Evolutionary conservation across 2,888 invertebrate species (phyloP), one percentile per base, ranked within the genome.

Genomic region (Chloromyia formosa): DNA sequence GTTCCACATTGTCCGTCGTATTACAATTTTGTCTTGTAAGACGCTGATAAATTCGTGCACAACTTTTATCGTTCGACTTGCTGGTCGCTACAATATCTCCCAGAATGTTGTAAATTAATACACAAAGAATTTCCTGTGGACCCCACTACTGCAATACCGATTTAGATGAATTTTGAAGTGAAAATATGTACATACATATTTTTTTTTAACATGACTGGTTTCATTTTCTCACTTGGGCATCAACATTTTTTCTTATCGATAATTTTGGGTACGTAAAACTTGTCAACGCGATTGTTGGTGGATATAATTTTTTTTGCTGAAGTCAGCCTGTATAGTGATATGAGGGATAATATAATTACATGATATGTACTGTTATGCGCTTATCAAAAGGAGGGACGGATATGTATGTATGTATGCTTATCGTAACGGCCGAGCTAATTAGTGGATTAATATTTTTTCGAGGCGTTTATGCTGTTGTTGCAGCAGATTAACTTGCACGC

Each of bases 61-160:
- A 56, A 56, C 18, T 2, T 18, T 56, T 3, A 56, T 22, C 12
- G 18, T 56, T 20, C 56, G 22, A 56, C 56, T 18, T 2, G 27
- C 56, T 18, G 18, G 56, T 56, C 27, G 7, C 7, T 35, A 35
- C 7, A 35, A 35, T 35, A 35, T 35, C 53, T 53, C 53, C 10
- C 14, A 58, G 16, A 71, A 49, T 49, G n/a, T n/a, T n/a, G 40
- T 71, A 71, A 71, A 71, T 71, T 71, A 40, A 40, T 14, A 22
- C n/a, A 71, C 71, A 71, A 71, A 56, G 71, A 40, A 20, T 56
- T 71, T 71, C 71, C 71, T 71, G 71, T 71, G 49, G 22, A 66
- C 14, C 49, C 12, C 45, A 49, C 35, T n/a, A n/a, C n/a, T n/a
- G n/a, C n/a, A n/a, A n/a, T 18, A 14, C 1, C 1, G 10, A 49